Evolutionary conservation across 2,888 invertebrate genomes (phyloP).

Genomic region (Cephonodes hylas): DNA sequence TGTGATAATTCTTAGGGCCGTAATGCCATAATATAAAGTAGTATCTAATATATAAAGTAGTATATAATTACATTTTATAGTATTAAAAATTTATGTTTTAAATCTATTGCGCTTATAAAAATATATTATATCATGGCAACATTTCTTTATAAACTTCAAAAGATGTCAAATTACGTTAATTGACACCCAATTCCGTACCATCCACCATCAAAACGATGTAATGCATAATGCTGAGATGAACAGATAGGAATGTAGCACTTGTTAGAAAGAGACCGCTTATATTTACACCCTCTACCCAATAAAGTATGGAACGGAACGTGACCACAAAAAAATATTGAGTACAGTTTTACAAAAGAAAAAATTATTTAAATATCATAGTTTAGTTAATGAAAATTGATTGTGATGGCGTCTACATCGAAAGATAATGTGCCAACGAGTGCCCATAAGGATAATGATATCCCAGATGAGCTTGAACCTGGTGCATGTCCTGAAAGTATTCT

Average conservation of each 20-base stretch:
- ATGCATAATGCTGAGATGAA: not conserved
- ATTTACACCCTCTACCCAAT: not conserved
- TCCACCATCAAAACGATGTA: not conserved
- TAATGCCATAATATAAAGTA: too few species aligned
- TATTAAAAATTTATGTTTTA: too few species aligned
- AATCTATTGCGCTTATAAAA: too few species aligned
- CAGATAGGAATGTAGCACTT: not conserved
- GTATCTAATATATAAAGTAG: too few species aligned
- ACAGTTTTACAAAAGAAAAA: constrained; percentile 5
- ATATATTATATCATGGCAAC: too few species aligned
- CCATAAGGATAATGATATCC: constrained; percentile 38
- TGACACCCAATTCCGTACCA: not conserved
- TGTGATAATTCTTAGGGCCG: too few species aligned
- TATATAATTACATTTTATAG: too few species aligned
- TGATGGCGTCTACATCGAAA: constrained; percentile 71
- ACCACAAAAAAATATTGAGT: not conserved
- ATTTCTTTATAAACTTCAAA: too few species aligned
- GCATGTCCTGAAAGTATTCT: constrained; percentile 84
- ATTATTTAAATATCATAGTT: not conserved
- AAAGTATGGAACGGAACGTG: not conserved
- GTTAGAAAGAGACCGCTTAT: not conserved
- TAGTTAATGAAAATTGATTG: constrained; percentile 19
- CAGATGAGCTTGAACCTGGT: constrained; percentile 66
- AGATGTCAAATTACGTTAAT: not conserved
- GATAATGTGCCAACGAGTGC: constrained; percentile 39